These are phyloP conservation scores for Temnopleurus reevesii DNA, from an alignment of 53 echinoderm and acorn worm species.

Conservation along the genomic window DNA sequence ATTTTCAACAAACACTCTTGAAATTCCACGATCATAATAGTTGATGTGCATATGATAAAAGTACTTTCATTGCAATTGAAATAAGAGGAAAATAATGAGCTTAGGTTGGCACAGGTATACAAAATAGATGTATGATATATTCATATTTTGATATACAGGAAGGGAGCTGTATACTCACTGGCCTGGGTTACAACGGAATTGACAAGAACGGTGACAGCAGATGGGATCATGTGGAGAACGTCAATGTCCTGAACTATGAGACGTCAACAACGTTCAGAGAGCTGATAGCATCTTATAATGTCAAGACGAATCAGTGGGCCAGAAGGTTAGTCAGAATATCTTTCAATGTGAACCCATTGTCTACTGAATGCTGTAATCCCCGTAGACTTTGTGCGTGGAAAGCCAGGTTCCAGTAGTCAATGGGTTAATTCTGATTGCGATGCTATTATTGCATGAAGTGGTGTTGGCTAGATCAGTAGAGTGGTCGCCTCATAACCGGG, in stretches of 20 bases:
- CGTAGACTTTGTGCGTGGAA: not conserved
- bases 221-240: slow-evolving; percentile 66
- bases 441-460: no score
- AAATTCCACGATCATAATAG: no score
- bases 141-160: slow-evolving; percentile 45
- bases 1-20: no score
- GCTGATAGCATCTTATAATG: slow-evolving; percentile 63
- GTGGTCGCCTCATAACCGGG: no score
- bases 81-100: no score
- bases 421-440: not conserved
- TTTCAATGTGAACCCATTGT: not conserved
- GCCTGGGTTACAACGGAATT: slow-evolving; percentile 68
- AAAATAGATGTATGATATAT: not conserved
- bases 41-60: no score
- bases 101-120: no score
- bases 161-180: slow-evolving; percentile 69
- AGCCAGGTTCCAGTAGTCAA: not conserved
- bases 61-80: no score
- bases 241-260: slow-evolving; percentile 62
- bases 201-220: slow-evolving; percentile 66
- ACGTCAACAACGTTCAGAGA: slow-evolving; percentile 56
- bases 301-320: slow-evolving; percentile 71
- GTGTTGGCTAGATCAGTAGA: no score
- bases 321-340: slow-evolving; percentile 24
- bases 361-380: not conserved